A percentile compares a stretch with the other conserved stretches of the same genome.
Conservation (phyloP, 2,888 invertebrate species). For the Flexamia atlantica region DNA sequence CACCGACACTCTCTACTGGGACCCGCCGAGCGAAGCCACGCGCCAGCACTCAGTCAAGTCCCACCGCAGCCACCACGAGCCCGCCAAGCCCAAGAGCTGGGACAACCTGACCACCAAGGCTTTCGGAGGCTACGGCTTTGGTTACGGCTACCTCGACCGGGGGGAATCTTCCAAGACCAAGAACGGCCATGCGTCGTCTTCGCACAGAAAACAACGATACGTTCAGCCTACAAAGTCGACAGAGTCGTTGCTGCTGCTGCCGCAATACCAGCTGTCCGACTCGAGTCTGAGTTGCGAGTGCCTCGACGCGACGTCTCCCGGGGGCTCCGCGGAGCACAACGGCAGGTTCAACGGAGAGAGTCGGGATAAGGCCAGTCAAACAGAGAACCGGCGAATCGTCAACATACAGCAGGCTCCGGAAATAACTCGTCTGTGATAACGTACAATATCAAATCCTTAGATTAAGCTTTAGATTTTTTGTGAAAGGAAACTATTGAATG, state of each 20-base stretch:
- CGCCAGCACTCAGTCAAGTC: constrained; percentile 70
- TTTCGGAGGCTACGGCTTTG: constrained; percentile 91
- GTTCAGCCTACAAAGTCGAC: constrained; percentile 87
- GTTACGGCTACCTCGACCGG: constrained; percentile 81
- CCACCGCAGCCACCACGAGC: constrained; percentile 71
- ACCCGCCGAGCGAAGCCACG: constrained; percentile 72
- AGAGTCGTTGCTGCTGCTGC: constrained; percentile 85
- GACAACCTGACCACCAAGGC: constrained; percentile 92
- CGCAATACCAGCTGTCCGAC: constrained; percentile 82
- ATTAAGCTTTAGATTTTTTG: constrained; percentile 17
- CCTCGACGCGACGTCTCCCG: constrained; percentile 74
- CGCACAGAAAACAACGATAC: constrained; percentile 74
- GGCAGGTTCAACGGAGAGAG: constrained; percentile 65
- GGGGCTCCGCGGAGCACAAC: constrained; percentile 61
- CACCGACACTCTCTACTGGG: constrained; percentile 93
- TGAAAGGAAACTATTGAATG: constrained; percentile 35
- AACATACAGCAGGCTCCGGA: constrained; percentile 70
- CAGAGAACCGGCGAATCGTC: constrained; percentile 70
- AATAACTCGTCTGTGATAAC: constrained; percentile 72
- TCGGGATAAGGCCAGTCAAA: constrained; percentile 72
- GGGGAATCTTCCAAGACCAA: constrained; percentile 63
- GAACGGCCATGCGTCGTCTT: constrained; percentile 40
- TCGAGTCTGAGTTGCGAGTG: constrained; percentile 86
- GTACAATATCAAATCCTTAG: constrained; percentile 37
- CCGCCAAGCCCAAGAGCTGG: constrained; percentile 91